These are phyloP conservation scores for Chrysaora quinquecirrha DNA, from an alignment of 30 jellyfish, hydroid and myxozoan species.

Conservation along the genomic window DNA sequence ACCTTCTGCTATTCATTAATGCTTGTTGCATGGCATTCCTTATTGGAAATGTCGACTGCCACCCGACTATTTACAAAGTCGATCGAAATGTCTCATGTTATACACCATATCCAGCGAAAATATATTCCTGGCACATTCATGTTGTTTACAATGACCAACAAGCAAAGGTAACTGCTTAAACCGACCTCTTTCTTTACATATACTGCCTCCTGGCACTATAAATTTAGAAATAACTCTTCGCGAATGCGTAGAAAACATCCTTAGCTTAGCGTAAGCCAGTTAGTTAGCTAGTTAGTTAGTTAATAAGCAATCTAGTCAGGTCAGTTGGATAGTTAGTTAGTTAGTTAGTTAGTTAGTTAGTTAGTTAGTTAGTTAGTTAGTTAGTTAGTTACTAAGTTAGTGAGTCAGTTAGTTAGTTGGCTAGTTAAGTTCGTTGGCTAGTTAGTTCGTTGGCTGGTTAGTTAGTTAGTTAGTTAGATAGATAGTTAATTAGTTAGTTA, in stretches of 20 bases:
- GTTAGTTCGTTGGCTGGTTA: no score
- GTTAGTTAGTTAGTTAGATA: no score
- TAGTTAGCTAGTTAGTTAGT: not conserved
- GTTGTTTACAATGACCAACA: constrained; percentile 23
- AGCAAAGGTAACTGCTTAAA: constrained; percentile 3
- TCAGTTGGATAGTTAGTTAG: not conserved
- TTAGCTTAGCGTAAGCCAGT: not conserved
- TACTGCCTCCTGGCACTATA: not conserved
- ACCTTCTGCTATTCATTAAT: not conserved
- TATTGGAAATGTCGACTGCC: constrained; percentile 3
- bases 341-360: no score
- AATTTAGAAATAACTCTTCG: no score
- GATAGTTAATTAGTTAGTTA: no score
- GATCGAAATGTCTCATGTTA: not conserved
- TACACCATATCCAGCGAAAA: not conserved
- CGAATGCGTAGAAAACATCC: no score
- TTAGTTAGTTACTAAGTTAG: no score
- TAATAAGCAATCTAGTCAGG: not conserved
- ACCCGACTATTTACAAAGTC: constrained; percentile 13
- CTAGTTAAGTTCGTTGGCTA: no score
- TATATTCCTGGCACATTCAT: constrained; percentile 46
- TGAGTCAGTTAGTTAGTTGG: no score
- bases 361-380: no score
- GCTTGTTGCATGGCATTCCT: not conserved
- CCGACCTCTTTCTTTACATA: no score